Evolutionary conservation across 2,113 vertebrate species (phyloP).

Genomic region (Saguinus midas): DNA sequence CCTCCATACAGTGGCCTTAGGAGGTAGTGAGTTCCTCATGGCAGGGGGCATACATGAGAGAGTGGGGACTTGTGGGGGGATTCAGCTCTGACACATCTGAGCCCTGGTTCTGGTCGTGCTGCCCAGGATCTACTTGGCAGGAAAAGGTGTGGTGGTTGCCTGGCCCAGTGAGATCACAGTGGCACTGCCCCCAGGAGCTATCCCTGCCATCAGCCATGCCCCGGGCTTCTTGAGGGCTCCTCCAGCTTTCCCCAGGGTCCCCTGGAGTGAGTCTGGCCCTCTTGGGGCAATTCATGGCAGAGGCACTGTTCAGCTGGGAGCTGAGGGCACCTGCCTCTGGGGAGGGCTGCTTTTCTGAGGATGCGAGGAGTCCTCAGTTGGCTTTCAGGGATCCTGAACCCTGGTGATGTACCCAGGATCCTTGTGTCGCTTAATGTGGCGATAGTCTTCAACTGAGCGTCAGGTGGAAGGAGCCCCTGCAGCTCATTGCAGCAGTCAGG

Average conservation of each 20-base stretch:
- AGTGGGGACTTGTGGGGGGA: not conserved
- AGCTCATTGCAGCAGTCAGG: not conserved
- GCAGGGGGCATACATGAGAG: not conserved
- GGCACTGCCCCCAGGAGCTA: not conserved
- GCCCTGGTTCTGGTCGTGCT: no score
- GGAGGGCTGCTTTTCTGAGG: not conserved
- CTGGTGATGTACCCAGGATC: not conserved
- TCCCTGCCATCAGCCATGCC: not conserved
- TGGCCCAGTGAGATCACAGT: not conserved
- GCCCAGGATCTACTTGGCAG: not conserved
- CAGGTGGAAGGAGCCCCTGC: not conserved
- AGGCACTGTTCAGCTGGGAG: not conserved
- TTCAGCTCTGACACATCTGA: not conserved
- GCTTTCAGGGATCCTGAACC: not conserved
- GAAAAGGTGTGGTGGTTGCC: not conserved
- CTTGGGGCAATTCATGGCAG: rapidly evolving
- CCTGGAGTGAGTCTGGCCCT: not conserved
- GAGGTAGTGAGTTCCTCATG: not conserved
- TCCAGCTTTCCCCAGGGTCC: not conserved
- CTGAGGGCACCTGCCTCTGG: not conserved
- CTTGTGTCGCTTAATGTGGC: not conserved
- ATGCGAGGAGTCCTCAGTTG: not conserved
- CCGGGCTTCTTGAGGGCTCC: not conserved
- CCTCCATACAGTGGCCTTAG: not conserved
- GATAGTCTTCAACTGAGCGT: not conserved